These are phyloP conservation scores for Leptopilina myrica DNA, from an alignment of 2,888 invertebrate species.

Conservation along the genomic window DNA sequence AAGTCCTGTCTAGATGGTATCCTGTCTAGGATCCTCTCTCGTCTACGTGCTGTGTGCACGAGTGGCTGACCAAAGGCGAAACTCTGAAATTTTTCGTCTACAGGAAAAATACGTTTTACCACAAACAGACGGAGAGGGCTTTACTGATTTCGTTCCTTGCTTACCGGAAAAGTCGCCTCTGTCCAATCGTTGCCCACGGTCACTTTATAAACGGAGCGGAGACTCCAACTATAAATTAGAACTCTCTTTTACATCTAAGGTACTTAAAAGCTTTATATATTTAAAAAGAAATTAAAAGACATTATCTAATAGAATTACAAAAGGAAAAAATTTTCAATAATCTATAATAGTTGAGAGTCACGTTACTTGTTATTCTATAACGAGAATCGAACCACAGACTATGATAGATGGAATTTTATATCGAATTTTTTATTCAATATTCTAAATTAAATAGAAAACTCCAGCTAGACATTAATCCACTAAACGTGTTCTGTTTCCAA, in stretches of 20 bases:
- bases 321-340: no score
- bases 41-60: conserved; percentile 42
- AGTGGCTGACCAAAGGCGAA: conserved; percentile 44
- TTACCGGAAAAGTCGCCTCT: background rate
- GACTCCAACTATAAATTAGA: background rate
- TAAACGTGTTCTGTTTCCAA: background rate
- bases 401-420: background rate
- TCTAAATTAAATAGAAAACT: background rate
- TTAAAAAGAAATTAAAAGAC: no score
- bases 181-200: conserved; percentile 10
- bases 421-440: background rate
- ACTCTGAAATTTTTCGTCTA: conserved; percentile 56
- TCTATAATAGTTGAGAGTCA: no score
- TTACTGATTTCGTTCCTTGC: conserved; percentile 42
- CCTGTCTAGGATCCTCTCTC: conserved; percentile 40
- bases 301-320: no score
- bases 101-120: conserved; percentile 57
- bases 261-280: no score
- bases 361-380: no score
- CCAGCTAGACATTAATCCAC: background rate
- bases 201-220: background rate
- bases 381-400: no score
- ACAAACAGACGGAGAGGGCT: conserved; percentile 49
- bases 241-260: no score
- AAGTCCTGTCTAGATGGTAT: conserved; percentile 47